These are phyloP conservation scores for Gyrodactylus bullatarudis DNA, from an alignment of 1,140 invertebrate species.

Conservation along the genomic window DNA sequence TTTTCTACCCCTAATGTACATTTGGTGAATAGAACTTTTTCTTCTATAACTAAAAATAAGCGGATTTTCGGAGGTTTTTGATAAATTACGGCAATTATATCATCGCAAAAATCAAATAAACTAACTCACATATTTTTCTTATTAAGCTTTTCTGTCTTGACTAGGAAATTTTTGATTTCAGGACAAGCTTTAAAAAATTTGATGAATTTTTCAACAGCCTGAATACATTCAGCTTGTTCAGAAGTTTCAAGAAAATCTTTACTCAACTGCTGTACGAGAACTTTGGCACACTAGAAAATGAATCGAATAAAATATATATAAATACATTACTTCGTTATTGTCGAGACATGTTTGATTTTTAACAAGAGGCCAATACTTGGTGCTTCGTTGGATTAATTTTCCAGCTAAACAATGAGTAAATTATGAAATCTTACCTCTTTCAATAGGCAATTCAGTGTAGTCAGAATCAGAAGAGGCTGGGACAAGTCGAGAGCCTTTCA, in stretches of 20 bases:
- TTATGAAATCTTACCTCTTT: background rate
- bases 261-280: background rate
- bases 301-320: too few species aligned
- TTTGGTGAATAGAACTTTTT: too few species aligned
- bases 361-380: background rate
- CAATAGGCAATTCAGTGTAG: background rate
- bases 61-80: too few species aligned
- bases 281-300: background rate
- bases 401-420: background rate
- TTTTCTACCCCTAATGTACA: too few species aligned
- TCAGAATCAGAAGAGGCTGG: background rate
- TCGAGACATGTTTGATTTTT: background rate
- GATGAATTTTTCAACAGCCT: background rate
- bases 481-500: background rate
- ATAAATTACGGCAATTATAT: too few species aligned
- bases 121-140: background rate
- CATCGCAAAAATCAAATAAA: too few species aligned
- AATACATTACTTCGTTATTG: background rate
- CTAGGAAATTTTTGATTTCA: background rate
- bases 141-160: background rate
- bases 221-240: background rate
- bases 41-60: too few species aligned
- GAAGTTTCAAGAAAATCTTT: background rate
- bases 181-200: background rate
- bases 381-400: background rate